Evolutionary conservation across 2,113 vertebrate species (phyloP), one percentile per base, ranked within the genome.

Genomic region (Callocephalon fimbriatum): DNA sequence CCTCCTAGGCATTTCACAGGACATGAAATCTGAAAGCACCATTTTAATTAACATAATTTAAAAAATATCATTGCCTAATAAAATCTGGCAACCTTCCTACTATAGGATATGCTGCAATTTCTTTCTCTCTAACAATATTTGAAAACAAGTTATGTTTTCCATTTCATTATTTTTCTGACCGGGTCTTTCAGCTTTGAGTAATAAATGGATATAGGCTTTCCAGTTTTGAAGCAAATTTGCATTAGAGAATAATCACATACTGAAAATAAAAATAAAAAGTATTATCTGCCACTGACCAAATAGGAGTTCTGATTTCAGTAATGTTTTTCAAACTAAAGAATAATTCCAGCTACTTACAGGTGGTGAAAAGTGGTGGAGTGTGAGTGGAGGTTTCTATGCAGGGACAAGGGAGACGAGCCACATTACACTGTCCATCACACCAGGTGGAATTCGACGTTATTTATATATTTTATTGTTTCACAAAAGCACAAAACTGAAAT

Each of bases 341-440:
- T 61, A 68, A 62, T 81, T 61, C 27, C 19, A 42, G 4, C 61
- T 53, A 20, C 4, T 66, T 10, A 2, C 10, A 54, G 32, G 29
- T 56, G 45, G 3, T 61, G 48, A 50, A 66, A 75, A 58, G 32
- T 38, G 6, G 15, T 62, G 7, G 32, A 61, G 19, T 44, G 45
- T 58, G 31, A 83, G 25, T 47, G n/a, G 31, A 53, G 26, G 31
- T 42, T 91, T 91, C 32, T 62, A 1, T 75, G 26, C 65, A 84
- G 35, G 26, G 19, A 54, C 19, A 84, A 74, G 20, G 38, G 38
- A 62, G 67, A 37, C 2, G 14, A 88, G 56, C 8, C 2, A 17
- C 45, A 45, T 53, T 26, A 14, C 10, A 4, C 31, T 1, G 0
- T 42, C 25, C 50, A 50, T 72, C 0, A 0, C 18, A 74, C 10